A percentile compares a stretch with the other conserved stretches of the same genome.
phyloP scores from a whole-genome alignment of 2,888 invertebrate genomes.

The Sinelater perroti region DNA sequence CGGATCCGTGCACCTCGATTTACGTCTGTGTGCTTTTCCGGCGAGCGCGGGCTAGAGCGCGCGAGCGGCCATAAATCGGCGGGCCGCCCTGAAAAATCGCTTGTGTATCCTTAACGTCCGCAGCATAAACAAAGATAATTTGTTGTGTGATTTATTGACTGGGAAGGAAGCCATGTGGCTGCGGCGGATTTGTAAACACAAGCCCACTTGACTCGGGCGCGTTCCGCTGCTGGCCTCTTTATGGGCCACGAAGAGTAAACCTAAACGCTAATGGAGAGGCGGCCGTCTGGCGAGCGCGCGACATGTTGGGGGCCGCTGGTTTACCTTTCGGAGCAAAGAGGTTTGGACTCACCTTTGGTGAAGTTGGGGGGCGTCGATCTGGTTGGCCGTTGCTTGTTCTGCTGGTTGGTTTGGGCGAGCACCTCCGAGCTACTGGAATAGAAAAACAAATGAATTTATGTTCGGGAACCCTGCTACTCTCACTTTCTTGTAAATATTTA shows the following conservation, averaged over 20 bases:
- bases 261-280: too few species aligned
- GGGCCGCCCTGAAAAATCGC: constrained; percentile 19
- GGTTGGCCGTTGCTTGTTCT: constrained; percentile 56
- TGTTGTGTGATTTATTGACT: constrained; percentile 44
- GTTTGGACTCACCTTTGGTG: constrained; percentile 54
- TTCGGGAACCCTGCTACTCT: not conserved
- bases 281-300: too few species aligned
- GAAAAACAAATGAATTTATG: not conserved
- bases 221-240: too few species aligned
- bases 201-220: constrained; percentile 35
- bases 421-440: constrained; percentile 26
- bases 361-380: constrained; percentile 58
- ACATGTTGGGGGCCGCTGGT: too few species aligned
- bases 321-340: too few species aligned
- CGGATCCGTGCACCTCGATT: constrained; percentile 15
- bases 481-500: too few species aligned
- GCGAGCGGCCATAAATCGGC: not conserved
- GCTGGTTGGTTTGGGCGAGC: constrained; percentile 40
- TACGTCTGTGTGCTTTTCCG: constrained; percentile 24
- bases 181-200: constrained; percentile 42
- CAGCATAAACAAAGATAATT: constrained; percentile 42
- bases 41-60: too few species aligned
- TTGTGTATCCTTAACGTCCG: constrained; percentile 20
- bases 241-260: too few species aligned
- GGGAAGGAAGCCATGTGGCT: constrained; percentile 42